These are phyloP conservation scores for Apteryx owenii DNA, from an alignment of 2,113 vertebrate genomes.

Conservation along the genomic window DNA sequence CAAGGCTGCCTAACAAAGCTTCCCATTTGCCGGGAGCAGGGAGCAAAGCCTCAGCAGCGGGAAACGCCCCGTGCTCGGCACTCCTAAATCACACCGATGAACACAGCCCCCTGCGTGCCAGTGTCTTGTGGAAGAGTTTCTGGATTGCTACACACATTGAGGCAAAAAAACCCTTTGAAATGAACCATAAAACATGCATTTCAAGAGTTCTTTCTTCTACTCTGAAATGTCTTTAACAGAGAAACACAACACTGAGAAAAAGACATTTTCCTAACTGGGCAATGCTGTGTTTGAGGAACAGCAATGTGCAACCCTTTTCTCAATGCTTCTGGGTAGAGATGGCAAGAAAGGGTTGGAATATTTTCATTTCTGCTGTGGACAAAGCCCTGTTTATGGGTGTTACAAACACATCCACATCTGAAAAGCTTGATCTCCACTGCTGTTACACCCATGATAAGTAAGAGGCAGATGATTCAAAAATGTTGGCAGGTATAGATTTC, in stretches of 20 bases:
- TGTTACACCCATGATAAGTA: not conserved
- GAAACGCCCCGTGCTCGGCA: not conserved
- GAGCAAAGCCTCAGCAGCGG: not conserved
- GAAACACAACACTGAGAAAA: not conserved
- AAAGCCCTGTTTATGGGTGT: not conserved
- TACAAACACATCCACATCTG: not conserved
- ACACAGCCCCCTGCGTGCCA: not conserved
- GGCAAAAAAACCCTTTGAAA: not conserved
- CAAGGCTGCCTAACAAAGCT: not conserved
- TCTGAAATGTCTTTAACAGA: not conserved
- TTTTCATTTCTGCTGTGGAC: not conserved
- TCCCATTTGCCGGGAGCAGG: not conserved
- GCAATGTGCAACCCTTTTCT: not conserved
- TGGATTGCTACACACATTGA: not conserved
- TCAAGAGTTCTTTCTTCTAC: not conserved
- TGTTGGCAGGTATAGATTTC: not conserved
- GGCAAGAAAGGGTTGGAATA: not conserved
- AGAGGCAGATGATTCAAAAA: not conserved
- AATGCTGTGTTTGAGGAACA: fast-evolving
- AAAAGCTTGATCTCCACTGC: not conserved
- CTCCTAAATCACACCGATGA: not conserved
- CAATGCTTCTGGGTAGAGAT: not conserved
- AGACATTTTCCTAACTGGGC: not conserved
- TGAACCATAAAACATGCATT: not conserved
- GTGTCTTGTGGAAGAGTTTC: not conserved